phyloP scores from a whole-genome alignment of 1,140 invertebrate genomes.

The Saxidomus purpurata region DNA sequence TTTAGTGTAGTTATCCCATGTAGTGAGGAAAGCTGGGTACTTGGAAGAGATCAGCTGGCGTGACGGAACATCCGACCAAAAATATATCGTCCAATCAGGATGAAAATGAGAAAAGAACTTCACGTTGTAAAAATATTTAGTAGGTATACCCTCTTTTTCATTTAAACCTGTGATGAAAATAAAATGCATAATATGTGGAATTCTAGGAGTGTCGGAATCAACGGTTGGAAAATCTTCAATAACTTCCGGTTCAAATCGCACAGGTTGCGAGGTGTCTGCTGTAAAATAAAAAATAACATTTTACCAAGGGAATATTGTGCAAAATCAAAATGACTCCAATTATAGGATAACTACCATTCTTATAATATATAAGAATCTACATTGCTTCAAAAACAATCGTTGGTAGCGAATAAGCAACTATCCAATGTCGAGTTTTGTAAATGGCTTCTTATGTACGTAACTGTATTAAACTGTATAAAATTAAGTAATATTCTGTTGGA shows the following conservation, averaged over 20 bases:
- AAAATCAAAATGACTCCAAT: no score
- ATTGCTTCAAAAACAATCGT: no score
- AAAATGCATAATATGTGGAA: slow-evolving; percentile 82
- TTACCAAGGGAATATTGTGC: no score
- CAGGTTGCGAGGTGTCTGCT: no score
- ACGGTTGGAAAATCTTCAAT: slow-evolving; percentile 65
- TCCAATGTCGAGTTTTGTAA: no score
- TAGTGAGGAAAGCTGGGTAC: not conserved
- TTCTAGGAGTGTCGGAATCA: slow-evolving; percentile 44
- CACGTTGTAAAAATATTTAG: not conserved
- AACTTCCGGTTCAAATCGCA: not conserved
- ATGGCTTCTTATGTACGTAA: no score
- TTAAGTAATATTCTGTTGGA: no score
- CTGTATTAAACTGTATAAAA: no score
- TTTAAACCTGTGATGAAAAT: slow-evolving; percentile 68
- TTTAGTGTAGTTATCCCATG: not conserved
- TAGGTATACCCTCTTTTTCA: not conserved
- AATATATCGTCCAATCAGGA: slow-evolving; percentile 54
- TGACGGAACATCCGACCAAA: slow-evolving; percentile 33
- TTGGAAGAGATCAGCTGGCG: not conserved
- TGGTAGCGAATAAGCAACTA: no score
- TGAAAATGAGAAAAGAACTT: slow-evolving; percentile 68
- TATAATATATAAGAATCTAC: no score
- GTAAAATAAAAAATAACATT: no score
- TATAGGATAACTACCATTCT: no score